Conservation (phyloP, 2,888 invertebrate genomes). For the Eubasilissa splendida region DNA sequence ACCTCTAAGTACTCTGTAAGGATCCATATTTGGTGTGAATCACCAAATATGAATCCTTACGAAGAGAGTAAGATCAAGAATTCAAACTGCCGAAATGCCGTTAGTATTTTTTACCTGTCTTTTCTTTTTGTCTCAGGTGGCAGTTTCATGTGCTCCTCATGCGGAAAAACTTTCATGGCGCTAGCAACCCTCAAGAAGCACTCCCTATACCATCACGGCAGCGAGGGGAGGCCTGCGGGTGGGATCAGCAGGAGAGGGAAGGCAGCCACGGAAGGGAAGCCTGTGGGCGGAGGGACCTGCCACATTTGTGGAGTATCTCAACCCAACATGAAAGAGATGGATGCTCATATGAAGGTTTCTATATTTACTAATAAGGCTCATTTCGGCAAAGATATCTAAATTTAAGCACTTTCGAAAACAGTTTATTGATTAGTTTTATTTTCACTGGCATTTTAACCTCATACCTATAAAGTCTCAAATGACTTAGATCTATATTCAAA, state of each 20-base stretch:
- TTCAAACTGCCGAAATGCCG: too few relatives aligned
- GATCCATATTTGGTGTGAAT: too few relatives aligned
- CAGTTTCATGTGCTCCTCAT: constrained; percentile 48
- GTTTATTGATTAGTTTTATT: too few relatives aligned
- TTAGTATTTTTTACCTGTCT: not conserved
- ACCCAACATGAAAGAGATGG: constrained; percentile 32
- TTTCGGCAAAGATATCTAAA: too few relatives aligned
- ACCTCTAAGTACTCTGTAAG: too few relatives aligned
- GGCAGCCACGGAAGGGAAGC: not conserved
- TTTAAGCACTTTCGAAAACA: too few relatives aligned
- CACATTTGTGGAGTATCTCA: constrained; percentile 41
- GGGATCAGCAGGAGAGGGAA: not conserved
- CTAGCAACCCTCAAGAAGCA: constrained; percentile 46
- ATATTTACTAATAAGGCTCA: too few relatives aligned
- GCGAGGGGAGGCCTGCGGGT: not conserved
- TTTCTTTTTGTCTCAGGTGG: constrained; percentile 39
- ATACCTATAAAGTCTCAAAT: too few relatives aligned
- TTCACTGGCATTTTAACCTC: too few relatives aligned
- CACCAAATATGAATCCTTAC: too few relatives aligned
- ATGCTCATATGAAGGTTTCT: constrained; percentile 49
- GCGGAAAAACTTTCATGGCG: constrained; percentile 49
- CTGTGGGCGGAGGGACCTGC: constrained; percentile 19
- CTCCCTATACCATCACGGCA: constrained; percentile 8
- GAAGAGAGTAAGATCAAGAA: too few relatives aligned
- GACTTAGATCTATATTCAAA: too few relatives aligned